phyloP scores from a whole-genome alignment of 23 tunicate species.

The Trididemnum miniatum region DNA sequence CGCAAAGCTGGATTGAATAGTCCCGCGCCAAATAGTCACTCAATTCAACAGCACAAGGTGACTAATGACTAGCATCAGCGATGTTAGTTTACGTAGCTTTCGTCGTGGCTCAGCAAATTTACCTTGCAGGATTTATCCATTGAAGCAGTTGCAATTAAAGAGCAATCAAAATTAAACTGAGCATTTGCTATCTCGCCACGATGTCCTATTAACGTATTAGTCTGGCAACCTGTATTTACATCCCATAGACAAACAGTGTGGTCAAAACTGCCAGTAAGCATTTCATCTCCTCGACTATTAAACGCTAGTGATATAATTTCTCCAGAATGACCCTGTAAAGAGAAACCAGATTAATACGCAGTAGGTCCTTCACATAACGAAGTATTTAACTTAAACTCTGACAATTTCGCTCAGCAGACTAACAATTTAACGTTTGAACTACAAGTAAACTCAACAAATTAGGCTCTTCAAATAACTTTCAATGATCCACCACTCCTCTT shows the following conservation, averaged over 20 bases:
- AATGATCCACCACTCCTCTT: no score
- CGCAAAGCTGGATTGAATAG: no score
- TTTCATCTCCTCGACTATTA: constrained; percentile 76
- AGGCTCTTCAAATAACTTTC: no score
- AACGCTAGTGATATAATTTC: constrained; percentile 95
- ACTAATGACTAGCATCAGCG: no score
- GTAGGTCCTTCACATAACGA: background rate
- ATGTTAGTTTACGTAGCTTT: no score
- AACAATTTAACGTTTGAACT: no score
- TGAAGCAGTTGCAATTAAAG: constrained; percentile 86
- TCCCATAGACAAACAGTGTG: constrained; percentile 94
- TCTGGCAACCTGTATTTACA: constrained; percentile 65
- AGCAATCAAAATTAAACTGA: constrained; percentile 93
- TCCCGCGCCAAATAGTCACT: no score
- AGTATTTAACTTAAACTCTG: no score
- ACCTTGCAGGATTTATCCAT: constrained; percentile 97
- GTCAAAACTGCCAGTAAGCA: constrained; percentile 96
- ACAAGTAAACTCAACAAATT: no score
- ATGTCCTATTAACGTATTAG: constrained; percentile 85
- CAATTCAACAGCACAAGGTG: no score
- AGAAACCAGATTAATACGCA: background rate
- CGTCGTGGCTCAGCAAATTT: no score
- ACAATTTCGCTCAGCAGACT: no score
- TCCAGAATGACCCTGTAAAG: constrained; percentile 87
- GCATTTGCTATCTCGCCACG: constrained; percentile 94